These are phyloP conservation scores for Eulemur coronatus DNA, from an alignment of 2,797 vertebrate genomes.

Conservation along the genomic window DNA sequence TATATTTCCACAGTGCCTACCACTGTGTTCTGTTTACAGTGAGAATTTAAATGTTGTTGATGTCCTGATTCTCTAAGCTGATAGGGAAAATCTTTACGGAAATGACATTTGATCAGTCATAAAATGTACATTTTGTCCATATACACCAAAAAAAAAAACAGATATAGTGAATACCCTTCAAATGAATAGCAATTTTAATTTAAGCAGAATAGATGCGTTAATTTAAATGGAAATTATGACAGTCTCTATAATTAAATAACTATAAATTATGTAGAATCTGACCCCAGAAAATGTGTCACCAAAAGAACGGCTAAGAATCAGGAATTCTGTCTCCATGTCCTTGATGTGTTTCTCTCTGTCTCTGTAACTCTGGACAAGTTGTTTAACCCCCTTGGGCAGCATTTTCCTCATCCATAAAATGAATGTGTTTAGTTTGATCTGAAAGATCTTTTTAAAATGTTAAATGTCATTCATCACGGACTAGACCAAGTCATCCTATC, in stretches of 20 bases:
- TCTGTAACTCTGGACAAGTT: not conserved
- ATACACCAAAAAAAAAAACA: not conserved
- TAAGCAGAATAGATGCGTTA: not conserved
- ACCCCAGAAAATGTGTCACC: not conserved
- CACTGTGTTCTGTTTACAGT: slow-evolving; percentile 23
- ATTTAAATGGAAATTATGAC: not conserved
- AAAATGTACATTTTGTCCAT: not conserved
- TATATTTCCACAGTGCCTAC: slow-evolving; percentile 53
- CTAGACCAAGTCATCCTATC: not conserved
- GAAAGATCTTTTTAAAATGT: not conserved
- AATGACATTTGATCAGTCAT: not conserved
- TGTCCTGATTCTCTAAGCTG: not conserved
- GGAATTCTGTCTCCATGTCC: not conserved
- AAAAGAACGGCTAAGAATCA: not conserved
- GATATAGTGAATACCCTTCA: not conserved
- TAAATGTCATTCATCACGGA: not conserved
- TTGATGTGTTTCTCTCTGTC: not conserved
- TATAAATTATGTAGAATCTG: not conserved
- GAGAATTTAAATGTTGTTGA: not conserved
- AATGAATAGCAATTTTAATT: not conserved
- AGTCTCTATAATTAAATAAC: not conserved
- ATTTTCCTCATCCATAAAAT: not conserved
- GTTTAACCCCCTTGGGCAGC: not conserved
- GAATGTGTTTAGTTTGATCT: not conserved
- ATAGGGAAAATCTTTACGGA: not conserved